Conservation (phyloP, 2,113 vertebrate species). For the Rhinoderma darwinii region DNA sequence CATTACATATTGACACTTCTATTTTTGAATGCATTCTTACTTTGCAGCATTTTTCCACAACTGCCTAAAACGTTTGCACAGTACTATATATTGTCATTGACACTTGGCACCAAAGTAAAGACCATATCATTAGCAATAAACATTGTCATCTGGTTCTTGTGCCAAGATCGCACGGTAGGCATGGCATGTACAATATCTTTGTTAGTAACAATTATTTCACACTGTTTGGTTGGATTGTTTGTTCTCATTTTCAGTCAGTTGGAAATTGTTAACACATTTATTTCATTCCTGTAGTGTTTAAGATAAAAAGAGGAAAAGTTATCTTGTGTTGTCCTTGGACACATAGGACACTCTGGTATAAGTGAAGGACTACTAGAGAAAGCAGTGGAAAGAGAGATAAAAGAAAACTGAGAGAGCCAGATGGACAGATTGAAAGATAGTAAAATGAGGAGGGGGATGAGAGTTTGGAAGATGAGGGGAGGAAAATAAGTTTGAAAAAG, state of each 20-base stretch:
- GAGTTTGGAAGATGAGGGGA: constrained; percentile 35
- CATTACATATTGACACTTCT: too few relatives aligned
- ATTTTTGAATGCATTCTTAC: too few relatives aligned
- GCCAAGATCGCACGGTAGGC: too few relatives aligned
- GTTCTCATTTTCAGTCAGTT: neutral
- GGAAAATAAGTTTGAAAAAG: constrained; percentile 55
- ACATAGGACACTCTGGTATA: neutral
- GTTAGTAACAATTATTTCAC: too few relatives aligned
- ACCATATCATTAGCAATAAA: too few relatives aligned
- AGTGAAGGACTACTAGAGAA: constrained; percentile 3
- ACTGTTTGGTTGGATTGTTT: too few relatives aligned
- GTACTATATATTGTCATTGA: too few relatives aligned
- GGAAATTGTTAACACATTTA: neutral
- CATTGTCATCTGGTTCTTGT: too few relatives aligned
- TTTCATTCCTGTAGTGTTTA: neutral
- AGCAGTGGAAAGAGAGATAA: neutral
- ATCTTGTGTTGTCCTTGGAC: constrained; percentile 7
- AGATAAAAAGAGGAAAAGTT: neutral
- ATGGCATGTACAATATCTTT: too few relatives aligned
- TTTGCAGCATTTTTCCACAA: too few relatives aligned
- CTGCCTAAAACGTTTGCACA: too few relatives aligned
- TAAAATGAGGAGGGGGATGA: constrained; percentile 47
- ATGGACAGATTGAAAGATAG: constrained; percentile 35
- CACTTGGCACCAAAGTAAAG: too few relatives aligned
- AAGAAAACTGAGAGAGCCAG: neutral